Evolutionary conservation across 2,888 invertebrate species (phyloP).

Genomic region (Cephonodes hylas): DNA sequence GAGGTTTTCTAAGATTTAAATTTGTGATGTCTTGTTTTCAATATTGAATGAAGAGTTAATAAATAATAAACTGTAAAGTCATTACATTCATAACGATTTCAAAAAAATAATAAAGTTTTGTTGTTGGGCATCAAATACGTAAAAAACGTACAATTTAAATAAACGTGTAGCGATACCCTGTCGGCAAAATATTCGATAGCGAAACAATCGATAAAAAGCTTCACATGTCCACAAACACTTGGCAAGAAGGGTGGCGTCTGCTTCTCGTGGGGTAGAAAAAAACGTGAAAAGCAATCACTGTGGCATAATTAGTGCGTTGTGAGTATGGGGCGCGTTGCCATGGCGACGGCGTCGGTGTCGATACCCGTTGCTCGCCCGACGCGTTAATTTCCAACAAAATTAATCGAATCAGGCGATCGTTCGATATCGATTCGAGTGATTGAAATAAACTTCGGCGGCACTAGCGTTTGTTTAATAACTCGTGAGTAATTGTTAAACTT

Average conservation of each 20-base stretch:
- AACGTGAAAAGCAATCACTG: slow-evolving; percentile 81
- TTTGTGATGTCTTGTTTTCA: no score
- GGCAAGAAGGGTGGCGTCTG: slow-evolving; percentile 71
- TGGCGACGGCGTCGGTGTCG: slow-evolving; percentile 70
- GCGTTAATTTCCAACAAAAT: slow-evolving; percentile 77
- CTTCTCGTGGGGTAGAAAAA: slow-evolving; percentile 76
- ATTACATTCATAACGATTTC: no score
- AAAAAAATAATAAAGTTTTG: no score
- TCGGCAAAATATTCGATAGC: slow-evolving; percentile 33
- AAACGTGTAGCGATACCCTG: background rate
- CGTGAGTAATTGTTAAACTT: background rate
- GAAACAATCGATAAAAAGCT: slow-evolving; percentile 51
- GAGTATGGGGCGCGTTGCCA: slow-evolving; percentile 78
- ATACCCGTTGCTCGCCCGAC: slow-evolving; percentile 70
- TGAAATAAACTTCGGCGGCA: slow-evolving; percentile 46
- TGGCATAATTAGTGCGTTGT: slow-evolving; percentile 81
- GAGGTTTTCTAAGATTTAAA: no score
- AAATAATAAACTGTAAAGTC: no score
- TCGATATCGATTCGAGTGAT: slow-evolving; percentile 64
- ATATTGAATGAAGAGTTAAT: no score
- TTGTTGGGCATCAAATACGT: background rate
- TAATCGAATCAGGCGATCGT: slow-evolving; percentile 74
- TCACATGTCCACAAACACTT: slow-evolving; percentile 51
- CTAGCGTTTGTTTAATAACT: slow-evolving; percentile 21
- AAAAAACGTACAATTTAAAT: background rate